These are phyloP conservation scores for Cephus cinctus DNA, from an alignment of 1,140 invertebrate species.

Conservation along the genomic window DNA sequence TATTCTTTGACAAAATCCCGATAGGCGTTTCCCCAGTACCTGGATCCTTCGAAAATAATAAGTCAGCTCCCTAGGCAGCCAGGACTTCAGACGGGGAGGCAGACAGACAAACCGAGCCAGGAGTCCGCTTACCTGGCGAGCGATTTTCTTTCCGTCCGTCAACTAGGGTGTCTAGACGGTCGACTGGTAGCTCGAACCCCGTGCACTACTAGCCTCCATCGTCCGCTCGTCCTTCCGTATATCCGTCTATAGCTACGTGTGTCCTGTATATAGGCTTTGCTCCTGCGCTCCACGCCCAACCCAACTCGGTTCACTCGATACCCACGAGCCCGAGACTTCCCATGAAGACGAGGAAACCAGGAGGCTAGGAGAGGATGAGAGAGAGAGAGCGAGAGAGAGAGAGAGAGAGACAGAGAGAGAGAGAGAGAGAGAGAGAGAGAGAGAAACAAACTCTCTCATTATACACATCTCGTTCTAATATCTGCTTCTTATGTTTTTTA, in stretches of 20 bases:
- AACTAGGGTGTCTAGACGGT: constrained; percentile 35
- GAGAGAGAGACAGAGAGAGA: neutral
- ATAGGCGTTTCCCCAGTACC: no score
- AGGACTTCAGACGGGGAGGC: no score
- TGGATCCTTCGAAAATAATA: no score
- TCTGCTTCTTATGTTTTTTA: constrained; percentile 8
- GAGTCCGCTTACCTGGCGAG: no score
- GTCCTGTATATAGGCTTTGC: constrained; percentile 36
- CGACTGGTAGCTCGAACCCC: constrained; percentile 7
- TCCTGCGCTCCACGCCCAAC: constrained; percentile 36
- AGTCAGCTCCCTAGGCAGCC: no score
- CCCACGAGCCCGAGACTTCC: no score
- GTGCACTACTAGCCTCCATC: constrained; percentile 20
- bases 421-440: constrained; percentile 9
- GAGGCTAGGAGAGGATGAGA: no score
- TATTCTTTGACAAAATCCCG: no score
- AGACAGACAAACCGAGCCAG: no score
- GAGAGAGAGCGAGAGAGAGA: no score
- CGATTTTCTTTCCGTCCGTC: no score
- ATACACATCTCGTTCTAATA: constrained; percentile 4
- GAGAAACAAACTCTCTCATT: constrained; percentile 9
- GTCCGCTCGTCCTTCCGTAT: constrained; percentile 20
- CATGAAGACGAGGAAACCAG: no score
- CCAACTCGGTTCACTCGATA: constrained; percentile 29
- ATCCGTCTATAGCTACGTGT: constrained; percentile 30